phyloP scores from a whole-genome alignment of 2,797 vertebrate species.

The Stomatorhinus walkeri region DNA sequence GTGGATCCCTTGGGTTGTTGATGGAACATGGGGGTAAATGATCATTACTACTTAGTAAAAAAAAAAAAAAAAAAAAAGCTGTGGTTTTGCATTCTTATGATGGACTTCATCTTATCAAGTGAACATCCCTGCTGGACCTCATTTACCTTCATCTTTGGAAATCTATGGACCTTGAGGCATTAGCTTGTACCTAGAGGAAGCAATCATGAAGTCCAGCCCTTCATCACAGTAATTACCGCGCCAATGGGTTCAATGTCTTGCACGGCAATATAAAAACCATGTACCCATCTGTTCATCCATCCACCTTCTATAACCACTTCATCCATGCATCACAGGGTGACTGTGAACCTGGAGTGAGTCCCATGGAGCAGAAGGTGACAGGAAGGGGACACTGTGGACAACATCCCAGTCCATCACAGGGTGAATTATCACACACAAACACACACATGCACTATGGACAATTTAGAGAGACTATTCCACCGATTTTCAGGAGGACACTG shows the following conservation, averaged over 20 bases:
- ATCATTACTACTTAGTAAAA: not conserved
- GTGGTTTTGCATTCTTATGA: not conserved
- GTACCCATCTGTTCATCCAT: not conserved
- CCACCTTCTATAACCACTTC: not conserved
- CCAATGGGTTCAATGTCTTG: not conserved
- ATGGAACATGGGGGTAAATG: not conserved
- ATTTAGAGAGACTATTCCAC: not conserved
- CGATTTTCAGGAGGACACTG: not conserved
- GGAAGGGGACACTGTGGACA: not conserved
- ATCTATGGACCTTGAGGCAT: slow-evolving; percentile 23
- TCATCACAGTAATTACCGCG: no score
- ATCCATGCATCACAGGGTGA: not conserved
- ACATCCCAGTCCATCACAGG: not conserved
- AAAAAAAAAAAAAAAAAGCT: not conserved
- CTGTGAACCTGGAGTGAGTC: not conserved
- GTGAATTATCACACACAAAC: not conserved
- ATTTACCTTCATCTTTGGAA: slow-evolving; percentile 30
- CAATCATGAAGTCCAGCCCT: not conserved
- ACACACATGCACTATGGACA: not conserved
- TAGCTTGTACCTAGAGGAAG: slow-evolving; percentile 13
- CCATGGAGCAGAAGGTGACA: not conserved
- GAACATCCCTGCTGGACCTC: slow-evolving; percentile 10
- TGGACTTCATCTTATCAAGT: not conserved
- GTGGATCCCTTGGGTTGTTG: not conserved
- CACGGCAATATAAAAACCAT: not conserved